Percentiles rank a stretch among this genome's conserved stretches.
Evolutionary conservation across 2,888 invertebrate species (phyloP).

Genomic region (Invenusta paracnida): DNA sequence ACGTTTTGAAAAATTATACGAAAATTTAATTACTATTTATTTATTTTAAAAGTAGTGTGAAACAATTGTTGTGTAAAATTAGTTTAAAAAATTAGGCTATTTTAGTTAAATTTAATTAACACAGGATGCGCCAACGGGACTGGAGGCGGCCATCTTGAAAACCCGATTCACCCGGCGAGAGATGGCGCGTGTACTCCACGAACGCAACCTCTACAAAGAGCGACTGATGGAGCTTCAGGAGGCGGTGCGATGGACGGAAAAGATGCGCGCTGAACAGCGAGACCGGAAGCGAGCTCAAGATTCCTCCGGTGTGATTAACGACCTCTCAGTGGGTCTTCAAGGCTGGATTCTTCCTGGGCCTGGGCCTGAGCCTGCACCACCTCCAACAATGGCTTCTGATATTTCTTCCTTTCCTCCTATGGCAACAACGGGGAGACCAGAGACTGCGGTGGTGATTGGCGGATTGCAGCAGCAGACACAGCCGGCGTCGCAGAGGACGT

Average conservation of each 20-base stretch:
- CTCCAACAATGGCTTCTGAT: background rate
- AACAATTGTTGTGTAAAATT: too few species aligned
- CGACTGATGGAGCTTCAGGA: conserved; percentile 96
- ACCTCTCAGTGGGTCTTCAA: background rate
- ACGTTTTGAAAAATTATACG: too few species aligned
- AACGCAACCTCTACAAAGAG: conserved; percentile 96
- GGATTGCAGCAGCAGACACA: too few species aligned
- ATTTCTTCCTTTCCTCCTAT: too few species aligned
- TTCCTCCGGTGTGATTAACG: background rate
- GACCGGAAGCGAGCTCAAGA: conserved; percentile 37
- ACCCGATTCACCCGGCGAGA: conserved; percentile 95
- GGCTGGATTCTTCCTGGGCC: background rate
- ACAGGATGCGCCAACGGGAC: background rate
- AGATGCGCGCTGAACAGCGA: conserved; percentile 75
- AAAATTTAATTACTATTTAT: background rate
- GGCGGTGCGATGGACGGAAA: conserved; percentile 92
- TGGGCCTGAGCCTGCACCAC: background rate
- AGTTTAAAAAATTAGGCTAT: too few species aligned
- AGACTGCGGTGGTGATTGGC: too few species aligned
- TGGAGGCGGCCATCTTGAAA: conserved; percentile 72
- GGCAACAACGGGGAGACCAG: too few species aligned
- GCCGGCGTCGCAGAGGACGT: too few species aligned
- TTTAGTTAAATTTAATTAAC: too few species aligned
- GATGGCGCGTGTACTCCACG: conserved; percentile 98
- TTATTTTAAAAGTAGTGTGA: background rate